Evolutionary conservation across 2,113 vertebrate species (phyloP), one percentile per base, ranked within the genome.

Genomic region (Rousettus leschenaultii): DNA sequence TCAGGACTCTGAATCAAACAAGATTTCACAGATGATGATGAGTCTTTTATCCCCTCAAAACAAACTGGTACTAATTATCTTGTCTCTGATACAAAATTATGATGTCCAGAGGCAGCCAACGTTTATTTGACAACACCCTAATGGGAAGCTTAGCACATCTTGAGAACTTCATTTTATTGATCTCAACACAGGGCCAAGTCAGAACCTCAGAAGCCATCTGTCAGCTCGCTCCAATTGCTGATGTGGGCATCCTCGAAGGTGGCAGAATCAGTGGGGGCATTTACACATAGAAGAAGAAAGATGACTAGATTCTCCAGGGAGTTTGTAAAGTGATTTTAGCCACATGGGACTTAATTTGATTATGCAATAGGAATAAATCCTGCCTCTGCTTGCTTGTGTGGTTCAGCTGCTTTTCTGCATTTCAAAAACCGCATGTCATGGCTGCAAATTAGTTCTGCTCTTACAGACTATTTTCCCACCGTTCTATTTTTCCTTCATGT

Each of bases 131-230:
- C 19, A 59, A 61, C 4, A 24, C 38, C 11, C 21, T 12, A 15
- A 22, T 10, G 12, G 43, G 43, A 91, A 91, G 19, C n/a, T 35
- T 26, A 73, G 13, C 21, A 33, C 26, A 43, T 53, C 30, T 18
- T 71, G n/a, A 70, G 40, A 95, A 91, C 68, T 61, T 79, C 12
- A 28, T 65, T 86, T 85, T 77, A 77, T 96, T 94, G 30, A 26
- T 59, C 45, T 73, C 83, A 74, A 24, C 43, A 65, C 0, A 70
- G 30, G 57, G 5, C 33, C 33, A 43, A 83, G 43, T 70, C 28
- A 70, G 77, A 38, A 4, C 18, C 51, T 97, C 35, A 53, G 91
- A 40, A 30, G 65, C n/a, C 24, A 0, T 21, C 35, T 70, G 33
- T 10, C 8, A 55, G 15, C 21, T 66, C 40, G 5, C 51, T 92